Evolutionary conservation across 2,797 vertebrate species (phyloP).

Genomic region (Acrocephalus scirpaceus): DNA sequence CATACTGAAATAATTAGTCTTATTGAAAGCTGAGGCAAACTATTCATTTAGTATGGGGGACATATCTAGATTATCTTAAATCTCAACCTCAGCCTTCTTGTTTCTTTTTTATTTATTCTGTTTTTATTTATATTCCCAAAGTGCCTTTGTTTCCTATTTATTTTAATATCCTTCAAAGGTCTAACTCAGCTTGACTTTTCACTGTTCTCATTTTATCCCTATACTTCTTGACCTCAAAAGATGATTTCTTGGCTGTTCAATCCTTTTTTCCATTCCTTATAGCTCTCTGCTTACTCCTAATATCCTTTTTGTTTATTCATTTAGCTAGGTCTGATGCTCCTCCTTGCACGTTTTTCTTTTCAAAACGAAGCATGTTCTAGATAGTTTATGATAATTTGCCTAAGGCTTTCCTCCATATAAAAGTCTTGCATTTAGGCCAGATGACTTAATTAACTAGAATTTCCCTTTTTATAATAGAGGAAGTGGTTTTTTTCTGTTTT

Average conservation of each 20-base stretch:
- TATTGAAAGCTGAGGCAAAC: background rate
- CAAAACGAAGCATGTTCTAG: background rate
- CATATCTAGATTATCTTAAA: background rate
- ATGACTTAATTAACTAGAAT: background rate
- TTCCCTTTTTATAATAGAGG: background rate
- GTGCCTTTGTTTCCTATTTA: background rate
- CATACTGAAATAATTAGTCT: background rate
- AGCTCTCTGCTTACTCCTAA: background rate
- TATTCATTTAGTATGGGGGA: background rate
- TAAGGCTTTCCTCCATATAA: background rate
- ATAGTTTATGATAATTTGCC: background rate
- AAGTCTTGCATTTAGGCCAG: background rate
- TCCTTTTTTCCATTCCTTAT: background rate
- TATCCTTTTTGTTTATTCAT: conserved; percentile 18
- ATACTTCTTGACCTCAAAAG: conserved; percentile 12
- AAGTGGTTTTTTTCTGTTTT: background rate
- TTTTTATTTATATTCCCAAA: conserved; percentile 19
- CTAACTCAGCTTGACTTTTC: conserved; percentile 19
- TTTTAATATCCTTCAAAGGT: conserved; percentile 30
- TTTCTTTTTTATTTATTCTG: background rate
- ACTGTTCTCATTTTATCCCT: background rate
- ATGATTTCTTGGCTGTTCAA: conserved; percentile 14
- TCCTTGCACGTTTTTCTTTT: background rate
- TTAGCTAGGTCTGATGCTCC: background rate
- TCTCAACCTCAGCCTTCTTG: background rate